A percentile compares a stretch with the other conserved stretches of the same genome.
Evolutionary conservation across 2,113 vertebrate genomes (phyloP).

Genomic region (Anhinga rufa): DNA sequence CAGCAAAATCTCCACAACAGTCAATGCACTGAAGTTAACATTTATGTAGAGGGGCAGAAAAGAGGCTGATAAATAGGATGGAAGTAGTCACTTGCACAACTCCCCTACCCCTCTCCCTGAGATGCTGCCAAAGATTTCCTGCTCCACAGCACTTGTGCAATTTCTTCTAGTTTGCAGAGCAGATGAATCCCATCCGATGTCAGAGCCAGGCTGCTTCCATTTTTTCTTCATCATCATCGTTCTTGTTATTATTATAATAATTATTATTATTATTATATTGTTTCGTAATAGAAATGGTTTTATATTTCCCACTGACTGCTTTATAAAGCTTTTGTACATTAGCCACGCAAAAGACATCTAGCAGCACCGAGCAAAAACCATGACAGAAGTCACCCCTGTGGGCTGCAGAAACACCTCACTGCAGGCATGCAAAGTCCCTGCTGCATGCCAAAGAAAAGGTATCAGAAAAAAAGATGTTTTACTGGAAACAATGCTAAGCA

Average conservation of each 20-base stretch:
- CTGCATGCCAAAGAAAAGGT: background rate
- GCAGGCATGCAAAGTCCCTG: background rate
- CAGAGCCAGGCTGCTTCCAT: background rate
- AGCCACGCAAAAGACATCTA: background rate
- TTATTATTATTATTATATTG: background rate
- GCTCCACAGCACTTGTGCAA: background rate
- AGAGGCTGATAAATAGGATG: background rate
- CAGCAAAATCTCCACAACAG: background rate
- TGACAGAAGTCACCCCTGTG: background rate
- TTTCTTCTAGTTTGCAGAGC: background rate
- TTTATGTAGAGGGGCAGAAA: background rate
- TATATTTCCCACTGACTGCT: background rate
- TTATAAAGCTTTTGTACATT: background rate
- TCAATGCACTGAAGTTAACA: background rate
- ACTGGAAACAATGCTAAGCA: background rate
- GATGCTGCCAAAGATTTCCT: background rate
- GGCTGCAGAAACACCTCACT: background rate
- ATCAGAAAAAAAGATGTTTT: background rate
- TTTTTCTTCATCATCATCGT: background rate
- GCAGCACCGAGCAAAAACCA: background rate
- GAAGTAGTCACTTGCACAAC: background rate
- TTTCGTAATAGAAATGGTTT: background rate
- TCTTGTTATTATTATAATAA: background rate
- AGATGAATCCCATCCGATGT: background rate
- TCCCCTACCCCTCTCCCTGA: background rate